Conservation (phyloP, 2,888 invertebrate species). For the Volucella inflata region DNA sequence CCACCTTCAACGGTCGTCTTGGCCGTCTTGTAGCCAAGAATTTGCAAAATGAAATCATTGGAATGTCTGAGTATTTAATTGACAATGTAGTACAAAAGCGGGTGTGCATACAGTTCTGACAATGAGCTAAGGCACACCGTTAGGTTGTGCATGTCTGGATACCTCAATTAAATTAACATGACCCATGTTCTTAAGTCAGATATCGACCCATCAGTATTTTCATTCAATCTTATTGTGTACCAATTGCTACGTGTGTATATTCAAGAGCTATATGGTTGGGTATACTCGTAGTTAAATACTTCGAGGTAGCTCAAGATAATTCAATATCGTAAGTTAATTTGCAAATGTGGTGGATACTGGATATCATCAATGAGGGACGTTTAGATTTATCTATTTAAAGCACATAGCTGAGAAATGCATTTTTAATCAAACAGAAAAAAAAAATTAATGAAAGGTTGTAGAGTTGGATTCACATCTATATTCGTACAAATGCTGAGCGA, state of each 20-base stretch:
- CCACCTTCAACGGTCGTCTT: constrained; percentile 23
- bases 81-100: constrained; percentile 52
- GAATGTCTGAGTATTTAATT: constrained; percentile 49
- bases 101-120: constrained; percentile 41
- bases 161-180: constrained; percentile 74
- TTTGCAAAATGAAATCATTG: constrained; percentile 23
- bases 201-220: constrained; percentile 37
- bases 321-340: constrained; percentile 65
- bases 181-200: constrained; percentile 60
- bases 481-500: too few relatives aligned
- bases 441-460: background rate
- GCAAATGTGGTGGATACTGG: constrained; percentile 43
- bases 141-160: constrained; percentile 53
- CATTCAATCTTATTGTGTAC: constrained; percentile 46
- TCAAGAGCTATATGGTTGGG: constrained; percentile 18
- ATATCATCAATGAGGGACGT: constrained; percentile 23
- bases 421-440: background rate
- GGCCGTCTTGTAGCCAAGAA: constrained; percentile 50
- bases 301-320: constrained; percentile 31
- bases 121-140: constrained; percentile 42
- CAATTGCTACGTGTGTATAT: constrained; percentile 8
- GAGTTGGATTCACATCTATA: too few relatives aligned
- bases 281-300: background rate
- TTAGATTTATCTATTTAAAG: constrained; percentile 28
- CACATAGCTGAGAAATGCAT: constrained; percentile 5